Percentiles rank a stretch among this genome's conserved stretches.
phyloP scores from a whole-genome alignment of 2,797 vertebrate genomes.

The Catamblyrhynchus diadema region DNA sequence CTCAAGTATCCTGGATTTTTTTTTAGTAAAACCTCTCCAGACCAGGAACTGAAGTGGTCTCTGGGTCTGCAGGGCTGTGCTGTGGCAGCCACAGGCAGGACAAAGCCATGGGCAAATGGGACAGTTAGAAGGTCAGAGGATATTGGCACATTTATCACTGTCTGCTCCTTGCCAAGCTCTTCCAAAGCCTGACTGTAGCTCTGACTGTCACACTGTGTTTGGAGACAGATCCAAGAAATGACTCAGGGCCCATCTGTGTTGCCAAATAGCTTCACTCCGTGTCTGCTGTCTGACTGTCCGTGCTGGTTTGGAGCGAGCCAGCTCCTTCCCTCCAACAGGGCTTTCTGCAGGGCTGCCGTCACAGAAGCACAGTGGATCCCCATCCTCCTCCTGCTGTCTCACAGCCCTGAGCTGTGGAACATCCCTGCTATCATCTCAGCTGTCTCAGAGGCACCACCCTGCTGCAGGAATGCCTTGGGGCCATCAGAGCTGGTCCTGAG shows the following conservation, averaged over 20 bases:
- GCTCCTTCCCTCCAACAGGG: neutral
- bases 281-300: accelerated
- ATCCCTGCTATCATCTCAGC: neutral
- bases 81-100: neutral
- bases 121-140: neutral
- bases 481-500: neutral
- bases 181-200: neutral
- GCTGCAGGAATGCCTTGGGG: neutral
- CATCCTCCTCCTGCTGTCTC: neutral
- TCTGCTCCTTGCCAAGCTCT: neutral
- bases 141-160: neutral
- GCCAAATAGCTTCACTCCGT: neutral
- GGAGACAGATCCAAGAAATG: neutral
- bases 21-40: neutral
- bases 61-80: neutral
- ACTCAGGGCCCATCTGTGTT: neutral
- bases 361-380: accelerated
- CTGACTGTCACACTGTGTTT: neutral
- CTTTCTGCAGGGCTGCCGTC: neutral
- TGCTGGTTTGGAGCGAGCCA: neutral
- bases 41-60: neutral
- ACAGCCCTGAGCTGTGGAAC: neutral
- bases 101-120: neutral
- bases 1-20: neutral
- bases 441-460: neutral